Conservation (phyloP, 1,140 invertebrate species). For the Macrobrachium rosenbergii region DNA sequence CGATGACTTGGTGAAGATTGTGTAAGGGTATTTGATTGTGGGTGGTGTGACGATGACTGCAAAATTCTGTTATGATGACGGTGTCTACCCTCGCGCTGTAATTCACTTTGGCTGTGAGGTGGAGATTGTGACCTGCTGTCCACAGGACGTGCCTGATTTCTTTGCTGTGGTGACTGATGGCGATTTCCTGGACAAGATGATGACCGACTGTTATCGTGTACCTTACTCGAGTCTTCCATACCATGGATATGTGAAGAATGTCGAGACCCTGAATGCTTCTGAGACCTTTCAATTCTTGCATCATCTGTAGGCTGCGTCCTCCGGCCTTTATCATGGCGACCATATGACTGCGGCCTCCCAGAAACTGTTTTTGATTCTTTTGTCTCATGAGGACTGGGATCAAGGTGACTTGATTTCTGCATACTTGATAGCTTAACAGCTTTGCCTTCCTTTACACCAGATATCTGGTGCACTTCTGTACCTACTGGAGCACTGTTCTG, state of each 20-base stretch:
- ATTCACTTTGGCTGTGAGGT: neutral
- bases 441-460: too few relatives aligned
- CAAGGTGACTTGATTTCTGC: too few relatives aligned
- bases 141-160: neutral
- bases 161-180: neutral
- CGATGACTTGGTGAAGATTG: constrained; percentile 7
- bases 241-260: neutral
- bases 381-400: too few relatives aligned
- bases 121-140: neutral
- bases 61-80: neutral
- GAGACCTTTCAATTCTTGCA: too few relatives aligned
- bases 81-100: constrained; percentile 1
- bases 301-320: too few relatives aligned
- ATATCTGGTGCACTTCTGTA: too few relatives aligned
- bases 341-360: too few relatives aligned
- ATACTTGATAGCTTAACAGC: too few relatives aligned
- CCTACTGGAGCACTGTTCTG: neutral
- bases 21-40: neutral
- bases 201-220: neutral
- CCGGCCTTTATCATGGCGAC: too few relatives aligned
- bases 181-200: neutral
- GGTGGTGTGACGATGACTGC: neutral
- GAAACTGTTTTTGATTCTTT: too few relatives aligned
- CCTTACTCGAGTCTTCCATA: neutral
- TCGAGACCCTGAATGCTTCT: too few relatives aligned